Base-by-base conservation (phyloP, 2,797 vertebrate genomes). In the Cyprinodon diabolis region DNA sequence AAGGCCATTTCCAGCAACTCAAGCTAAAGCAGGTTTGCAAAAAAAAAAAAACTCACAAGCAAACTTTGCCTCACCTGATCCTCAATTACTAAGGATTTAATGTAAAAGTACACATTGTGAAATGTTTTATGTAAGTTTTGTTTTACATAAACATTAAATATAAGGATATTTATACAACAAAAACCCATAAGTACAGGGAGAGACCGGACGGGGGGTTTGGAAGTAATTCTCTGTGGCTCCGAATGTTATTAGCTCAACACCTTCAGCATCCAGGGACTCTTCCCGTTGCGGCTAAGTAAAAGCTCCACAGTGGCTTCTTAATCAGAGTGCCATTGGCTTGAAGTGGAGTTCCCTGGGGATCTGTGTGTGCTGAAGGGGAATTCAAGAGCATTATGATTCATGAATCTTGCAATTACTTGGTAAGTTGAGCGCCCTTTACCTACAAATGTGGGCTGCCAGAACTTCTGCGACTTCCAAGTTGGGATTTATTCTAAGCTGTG, bases 401-500 rank as follows among this genome's bases (percentile, higher is more conserved):
- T 92, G 86, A 90, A 93, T 90, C 85, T 89, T 88, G 84, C 90
- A 93, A 94, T 94, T 94, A 94, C 90, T 93, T 86, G 84, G 93
- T 85, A 87, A 92, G 92, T 92, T 91, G 93, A 94, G 90, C 87
- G 84, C 88, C 86, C 83, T 74, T 48, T 86, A 84, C 86, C 76
- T 90, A 90, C 56, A 85, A 68, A 83, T 87, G 80, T 54, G 73
- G 87, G 90, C 82, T 92, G 93, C 90, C 92, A 93, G 87, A 86
- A 81, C 86, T 87, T 88, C 86, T 72, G 86, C 76, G 82, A 90
- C 89, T 90, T 92, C 90, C 91, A 91, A 93, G 83, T 87, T 77
- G 87, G 82, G 93, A 95, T 95, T 95, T 95, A 95, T 92, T 92
- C 90, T 92, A 91, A 93, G 83, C 87, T 77, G 87, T 83, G 88